Conservation (phyloP, 2,113 vertebrate species). For the Spilogale gracilis region DNA sequence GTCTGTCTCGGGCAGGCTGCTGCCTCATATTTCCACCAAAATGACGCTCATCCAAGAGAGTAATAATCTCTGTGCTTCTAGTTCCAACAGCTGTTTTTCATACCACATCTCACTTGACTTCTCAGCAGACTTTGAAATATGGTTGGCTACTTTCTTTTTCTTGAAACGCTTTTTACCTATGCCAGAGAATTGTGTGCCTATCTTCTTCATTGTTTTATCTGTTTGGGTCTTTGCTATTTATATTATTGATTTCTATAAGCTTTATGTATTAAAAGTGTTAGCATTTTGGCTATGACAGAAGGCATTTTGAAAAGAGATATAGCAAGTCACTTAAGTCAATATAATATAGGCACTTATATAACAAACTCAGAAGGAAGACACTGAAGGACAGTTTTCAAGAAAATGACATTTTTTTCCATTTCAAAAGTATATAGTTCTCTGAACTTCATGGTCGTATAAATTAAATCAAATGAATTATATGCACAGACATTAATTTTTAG, state of each 20-base stretch:
- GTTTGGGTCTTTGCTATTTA: conserved; percentile 27
- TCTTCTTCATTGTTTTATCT: conserved; percentile 30
- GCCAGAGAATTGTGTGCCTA: background rate
- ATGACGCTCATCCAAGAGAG: background rate
- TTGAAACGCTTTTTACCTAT: conserved; percentile 7
- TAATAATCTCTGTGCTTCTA: background rate
- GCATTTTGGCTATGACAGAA: conserved; percentile 21
- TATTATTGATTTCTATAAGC: conserved; percentile 62
- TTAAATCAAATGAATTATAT: conserved; percentile 40
- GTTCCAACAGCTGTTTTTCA: background rate
- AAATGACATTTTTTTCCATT: conserved; percentile 15
- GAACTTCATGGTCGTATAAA: background rate
- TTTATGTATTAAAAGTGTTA: conserved; percentile 39
- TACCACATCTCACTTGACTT: background rate
- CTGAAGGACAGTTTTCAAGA: background rate
- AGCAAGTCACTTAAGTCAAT: conserved; percentile 19
- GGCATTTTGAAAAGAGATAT: conserved; percentile 36
- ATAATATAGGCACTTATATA: background rate
- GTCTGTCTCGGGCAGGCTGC: background rate
- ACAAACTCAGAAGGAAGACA: conserved; percentile 20
- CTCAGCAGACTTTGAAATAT: conserved; percentile 44
- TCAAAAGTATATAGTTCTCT: conserved; percentile 26
- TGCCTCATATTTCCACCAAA: background rate
- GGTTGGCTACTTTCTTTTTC: background rate
- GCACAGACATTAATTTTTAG: background rate